Evolutionary conservation across 2,797 vertebrate species (phyloP).

Genomic region (Oceanodroma leucorhoa): DNA sequence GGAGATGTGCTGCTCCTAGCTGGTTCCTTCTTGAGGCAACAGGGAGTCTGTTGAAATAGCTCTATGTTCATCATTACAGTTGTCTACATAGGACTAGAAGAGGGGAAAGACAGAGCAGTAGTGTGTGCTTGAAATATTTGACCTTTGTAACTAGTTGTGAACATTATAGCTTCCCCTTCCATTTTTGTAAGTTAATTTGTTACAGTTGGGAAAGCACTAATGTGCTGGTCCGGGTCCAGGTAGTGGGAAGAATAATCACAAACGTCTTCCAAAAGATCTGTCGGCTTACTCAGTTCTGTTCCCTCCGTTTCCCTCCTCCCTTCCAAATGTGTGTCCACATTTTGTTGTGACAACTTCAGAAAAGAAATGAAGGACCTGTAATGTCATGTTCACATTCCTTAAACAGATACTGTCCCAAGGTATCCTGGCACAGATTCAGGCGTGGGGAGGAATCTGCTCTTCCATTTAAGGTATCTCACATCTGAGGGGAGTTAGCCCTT

Average conservation of each 20-base stretch:
- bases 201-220: neutral
- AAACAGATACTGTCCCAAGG: neutral
- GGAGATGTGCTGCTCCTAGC: neutral
- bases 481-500: neutral
- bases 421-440: neutral
- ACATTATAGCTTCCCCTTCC: neutral
- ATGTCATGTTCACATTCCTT: neutral
- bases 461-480: neutral
- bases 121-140: neutral
- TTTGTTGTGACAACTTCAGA: neutral
- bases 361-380: neutral
- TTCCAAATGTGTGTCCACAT: neutral
- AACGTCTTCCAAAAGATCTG: neutral
- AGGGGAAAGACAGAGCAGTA: neutral
- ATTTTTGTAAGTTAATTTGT: neutral
- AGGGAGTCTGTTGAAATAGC: neutral
- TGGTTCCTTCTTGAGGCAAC: neutral
- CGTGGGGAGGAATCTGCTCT: neutral
- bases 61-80: neutral
- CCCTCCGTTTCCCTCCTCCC: neutral
- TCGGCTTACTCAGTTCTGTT: neutral
- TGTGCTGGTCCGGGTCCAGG: neutral
- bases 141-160: neutral
- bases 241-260: neutral
- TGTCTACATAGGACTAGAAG: neutral